Conservation (phyloP, 2,888 invertebrate genomes). For the Himalopsyche japonica region DNA sequence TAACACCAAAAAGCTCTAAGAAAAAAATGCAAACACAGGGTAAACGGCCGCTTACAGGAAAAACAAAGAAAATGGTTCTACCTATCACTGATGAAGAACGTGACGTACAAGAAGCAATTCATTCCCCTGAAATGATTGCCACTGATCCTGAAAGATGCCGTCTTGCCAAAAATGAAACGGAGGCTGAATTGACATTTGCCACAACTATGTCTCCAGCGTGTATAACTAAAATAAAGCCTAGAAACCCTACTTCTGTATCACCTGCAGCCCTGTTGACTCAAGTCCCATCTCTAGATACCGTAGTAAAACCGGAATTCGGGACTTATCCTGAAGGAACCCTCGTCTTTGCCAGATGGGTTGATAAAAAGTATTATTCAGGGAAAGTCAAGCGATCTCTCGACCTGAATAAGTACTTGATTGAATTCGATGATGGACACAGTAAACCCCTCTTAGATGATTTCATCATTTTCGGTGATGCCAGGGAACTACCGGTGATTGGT, state of each 20-base stretch:
- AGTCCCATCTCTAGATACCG: not conserved
- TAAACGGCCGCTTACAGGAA: conserved; percentile 52
- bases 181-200: not conserved
- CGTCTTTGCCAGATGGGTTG: conserved; percentile 70
- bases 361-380: conserved; percentile 69
- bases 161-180: not conserved
- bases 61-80: conserved; percentile 54
- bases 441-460: conserved; percentile 64
- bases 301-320: not conserved
- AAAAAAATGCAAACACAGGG: conserved; percentile 56
- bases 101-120: conserved; percentile 49
- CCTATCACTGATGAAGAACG: conserved; percentile 56
- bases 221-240: not conserved
- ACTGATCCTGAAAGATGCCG: conserved; percentile 45
- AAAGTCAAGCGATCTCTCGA: conserved; percentile 61
- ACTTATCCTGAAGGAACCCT: conserved; percentile 54
- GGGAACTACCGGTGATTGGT: conserved; percentile 57
- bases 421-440: conserved; percentile 66
- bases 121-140: conserved; percentile 58
- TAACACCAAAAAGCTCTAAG: conserved; percentile 60
- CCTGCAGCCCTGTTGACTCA: not conserved
- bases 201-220: not conserved
- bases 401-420: conserved; percentile 63
- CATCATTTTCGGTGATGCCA: conserved; percentile 61
- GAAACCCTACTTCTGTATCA: not conserved